phyloP scores from a whole-genome alignment of 2,113 vertebrate genomes.

The Anhinga anhinga region DNA sequence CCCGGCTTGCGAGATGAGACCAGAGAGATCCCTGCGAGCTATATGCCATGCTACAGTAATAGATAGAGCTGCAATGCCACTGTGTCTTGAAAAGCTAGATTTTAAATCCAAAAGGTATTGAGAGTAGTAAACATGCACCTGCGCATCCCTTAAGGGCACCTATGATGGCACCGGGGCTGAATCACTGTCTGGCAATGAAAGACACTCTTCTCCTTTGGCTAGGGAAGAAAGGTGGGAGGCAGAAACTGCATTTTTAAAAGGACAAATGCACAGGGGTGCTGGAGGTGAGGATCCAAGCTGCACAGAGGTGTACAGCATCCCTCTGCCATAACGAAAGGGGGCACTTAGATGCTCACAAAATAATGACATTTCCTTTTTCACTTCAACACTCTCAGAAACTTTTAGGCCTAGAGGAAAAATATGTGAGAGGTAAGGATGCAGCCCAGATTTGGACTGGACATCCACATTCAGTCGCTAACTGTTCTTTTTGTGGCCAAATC shows the following conservation, averaged over 20 bases:
- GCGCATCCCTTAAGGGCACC: not conserved
- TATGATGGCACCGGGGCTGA: not conserved
- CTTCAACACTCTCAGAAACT: not conserved
- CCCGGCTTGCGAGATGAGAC: fast-evolving
- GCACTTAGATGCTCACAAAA: not conserved
- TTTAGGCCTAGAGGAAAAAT: not conserved
- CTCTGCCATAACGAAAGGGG: not conserved
- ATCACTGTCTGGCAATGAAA: not conserved
- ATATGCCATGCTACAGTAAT: not conserved
- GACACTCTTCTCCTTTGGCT: not conserved
- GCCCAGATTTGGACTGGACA: not conserved
- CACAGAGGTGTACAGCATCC: not conserved
- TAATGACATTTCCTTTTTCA: not conserved
- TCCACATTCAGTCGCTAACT: not conserved
- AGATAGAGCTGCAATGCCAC: not conserved
- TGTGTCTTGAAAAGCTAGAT: not conserved
- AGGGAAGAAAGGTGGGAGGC: not conserved
- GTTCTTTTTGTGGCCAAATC: not conserved
- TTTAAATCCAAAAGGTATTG: not conserved
- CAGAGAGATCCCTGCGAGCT: not conserved
- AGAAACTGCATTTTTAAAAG: not conserved
- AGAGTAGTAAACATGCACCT: not conserved
- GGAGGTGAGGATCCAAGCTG: not conserved
- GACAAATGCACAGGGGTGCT: not conserved
- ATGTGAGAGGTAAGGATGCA: not conserved